Percentiles rank a stretch among this genome's conserved stretches.
phyloP scores from a whole-genome alignment of 1,140 invertebrate genomes.

The Agrypnia vestita region DNA sequence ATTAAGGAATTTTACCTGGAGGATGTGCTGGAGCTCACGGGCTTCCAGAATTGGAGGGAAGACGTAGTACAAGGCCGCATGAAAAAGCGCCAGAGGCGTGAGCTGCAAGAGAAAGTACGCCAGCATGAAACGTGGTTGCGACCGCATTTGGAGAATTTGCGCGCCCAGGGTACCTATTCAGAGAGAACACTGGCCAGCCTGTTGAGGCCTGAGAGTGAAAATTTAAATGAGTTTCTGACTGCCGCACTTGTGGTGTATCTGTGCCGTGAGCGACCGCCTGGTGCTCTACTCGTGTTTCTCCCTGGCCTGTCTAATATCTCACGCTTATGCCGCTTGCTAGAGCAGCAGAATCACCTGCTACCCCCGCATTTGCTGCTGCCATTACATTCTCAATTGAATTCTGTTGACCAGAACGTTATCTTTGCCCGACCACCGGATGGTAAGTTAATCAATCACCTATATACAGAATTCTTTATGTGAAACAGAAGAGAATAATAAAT shows the following conservation, averaged over 20 bases:
- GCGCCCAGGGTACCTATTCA: conserved; percentile 30
- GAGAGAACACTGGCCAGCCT: conserved; percentile 30
- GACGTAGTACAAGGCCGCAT: neutral
- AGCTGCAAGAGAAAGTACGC: neutral
- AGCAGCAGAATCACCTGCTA: conserved; percentile 68
- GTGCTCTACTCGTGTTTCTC: conserved; percentile 92
- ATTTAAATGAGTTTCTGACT: conserved; percentile 78
- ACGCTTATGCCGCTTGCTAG: conserved; percentile 73
- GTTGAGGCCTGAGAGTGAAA: conserved; percentile 79
- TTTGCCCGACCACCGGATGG: conserved; percentile 80
- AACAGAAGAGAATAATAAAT: too few relatives aligned
- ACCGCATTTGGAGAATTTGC: conserved; percentile 34
- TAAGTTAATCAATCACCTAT: neutral
- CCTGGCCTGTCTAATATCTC: conserved; percentile 86
- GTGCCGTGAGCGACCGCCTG: conserved; percentile 66
- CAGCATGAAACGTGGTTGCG: neutral
- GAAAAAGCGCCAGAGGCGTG: neutral
- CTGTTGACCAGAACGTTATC: conserved; percentile 83
- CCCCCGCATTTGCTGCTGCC: conserved; percentile 74
- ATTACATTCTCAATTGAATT: conserved; percentile 88
- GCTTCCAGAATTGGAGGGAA: conserved; percentile 65
- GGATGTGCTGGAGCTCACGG: conserved; percentile 83
- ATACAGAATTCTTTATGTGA: too few relatives aligned
- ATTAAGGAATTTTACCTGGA: conserved; percentile 89
- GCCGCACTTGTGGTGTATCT: conserved; percentile 34